Evolutionary conservation across 2,113 vertebrate species (phyloP), one percentile per base, ranked within the genome.

Genomic region (Dolichotis patagonum): DNA sequence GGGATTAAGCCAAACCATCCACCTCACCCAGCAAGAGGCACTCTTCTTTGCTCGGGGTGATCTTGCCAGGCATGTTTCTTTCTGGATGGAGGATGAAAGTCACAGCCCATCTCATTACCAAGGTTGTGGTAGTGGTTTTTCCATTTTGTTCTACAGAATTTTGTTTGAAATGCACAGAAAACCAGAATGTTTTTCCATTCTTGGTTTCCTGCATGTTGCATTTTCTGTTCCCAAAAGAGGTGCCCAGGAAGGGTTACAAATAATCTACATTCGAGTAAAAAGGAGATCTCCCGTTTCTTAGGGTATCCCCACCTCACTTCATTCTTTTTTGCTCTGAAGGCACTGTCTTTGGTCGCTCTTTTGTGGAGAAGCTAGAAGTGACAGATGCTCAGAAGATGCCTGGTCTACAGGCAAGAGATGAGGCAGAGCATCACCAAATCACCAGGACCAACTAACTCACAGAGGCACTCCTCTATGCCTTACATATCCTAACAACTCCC

Each of bases 11-110:
- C 97, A 97, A 96, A 63, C 35, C 60, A 86, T 12, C 94, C 85
- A 46, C 28, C 97, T 60, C 94, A 83, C 84, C 13, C n/a, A 13
- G 93, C 58, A 94, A 96, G 75, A 81, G 92, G n/a, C 89, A 10
- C 8, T 60, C 43, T 3, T n/a, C 20, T 9, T 49, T 35, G 82
- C 46, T 63, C 56, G 0, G 0, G 22, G 6, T 46, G 16, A 92
- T 86, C 67, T 52, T 63, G 77, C 75, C 89, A 90, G 85, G 43
- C 1, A 0, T 20, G 63, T 41, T 43, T 88, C 6, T 60, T 19
- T 52, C 46, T 49, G 65, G 26, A 5, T 63, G 35, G 71, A 78
- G 75, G 46, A 20, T 86, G 11, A 67, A 35, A 84, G 41, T 3
- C 35, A 86, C 49, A 46, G 60, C 20, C 80, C 30, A 38, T 46